Evolutionary conservation across 1,140 invertebrate genomes (phyloP).

Genomic region (Steinernema feltiae): DNA sequence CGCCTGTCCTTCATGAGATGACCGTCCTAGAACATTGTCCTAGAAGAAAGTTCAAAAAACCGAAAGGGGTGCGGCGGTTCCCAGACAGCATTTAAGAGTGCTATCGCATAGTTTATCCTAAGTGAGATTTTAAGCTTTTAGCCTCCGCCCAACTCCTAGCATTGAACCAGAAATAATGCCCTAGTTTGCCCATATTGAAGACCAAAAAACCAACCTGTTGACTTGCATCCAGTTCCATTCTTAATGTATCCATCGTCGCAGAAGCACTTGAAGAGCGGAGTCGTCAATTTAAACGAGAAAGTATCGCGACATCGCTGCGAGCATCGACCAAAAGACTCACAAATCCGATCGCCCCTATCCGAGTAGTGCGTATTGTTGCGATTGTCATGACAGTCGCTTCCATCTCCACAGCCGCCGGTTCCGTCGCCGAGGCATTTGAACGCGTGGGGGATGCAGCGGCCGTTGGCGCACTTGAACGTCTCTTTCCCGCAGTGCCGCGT

Average conservation of each 20-base stretch:
- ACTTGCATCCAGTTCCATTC: neutral
- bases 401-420: slow-evolving; percentile 67
- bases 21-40: too few species aligned
- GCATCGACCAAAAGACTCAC: neutral
- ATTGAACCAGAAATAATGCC: too few species aligned
- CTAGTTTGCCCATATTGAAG: too few species aligned
- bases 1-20: too few species aligned
- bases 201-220: neutral
- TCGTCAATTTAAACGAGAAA: neutral
- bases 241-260: neutral
- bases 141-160: too few species aligned
- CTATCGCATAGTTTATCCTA: too few species aligned
- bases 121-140: too few species aligned
- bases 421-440: slow-evolving; percentile 70
- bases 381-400: slow-evolving; percentile 17
- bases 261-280: neutral
- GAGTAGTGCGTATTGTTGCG: slow-evolving; percentile 4
- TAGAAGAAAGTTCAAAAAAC: too few species aligned
- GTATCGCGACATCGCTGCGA: neutral
- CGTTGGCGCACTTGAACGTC: slow-evolving; percentile 71
- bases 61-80: too few species aligned
- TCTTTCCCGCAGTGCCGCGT: slow-evolving; percentile 21
- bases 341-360: neutral
- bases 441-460: slow-evolving; percentile 72
- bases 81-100: too few species aligned